Conservation (phyloP, 2,797 vertebrate genomes). For the Rhinogobio ventralis region DNA sequence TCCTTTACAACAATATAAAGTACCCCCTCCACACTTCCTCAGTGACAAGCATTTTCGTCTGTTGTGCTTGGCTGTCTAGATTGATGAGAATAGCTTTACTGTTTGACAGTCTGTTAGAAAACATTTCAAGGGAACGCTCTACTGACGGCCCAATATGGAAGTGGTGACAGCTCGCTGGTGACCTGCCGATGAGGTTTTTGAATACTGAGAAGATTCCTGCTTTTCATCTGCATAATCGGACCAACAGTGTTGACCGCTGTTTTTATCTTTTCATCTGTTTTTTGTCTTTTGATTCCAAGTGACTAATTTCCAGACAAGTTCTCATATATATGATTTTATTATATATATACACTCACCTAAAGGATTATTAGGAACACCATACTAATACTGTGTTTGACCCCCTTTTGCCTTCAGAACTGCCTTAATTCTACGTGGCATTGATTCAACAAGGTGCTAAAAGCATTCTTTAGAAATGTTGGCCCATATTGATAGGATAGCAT, state of each 20-base stretch:
- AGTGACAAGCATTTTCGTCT: constrained; percentile 20
- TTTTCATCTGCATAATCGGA: constrained; percentile 37
- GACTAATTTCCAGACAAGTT: neutral
- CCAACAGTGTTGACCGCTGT: neutral
- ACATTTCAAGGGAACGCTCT: constrained; percentile 27
- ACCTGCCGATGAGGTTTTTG: constrained; percentile 24
- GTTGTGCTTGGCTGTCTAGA: constrained; percentile 44
- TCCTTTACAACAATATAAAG: constrained; percentile 14
- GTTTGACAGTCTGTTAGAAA: constrained; percentile 49
- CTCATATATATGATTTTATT: too few relatives aligned
- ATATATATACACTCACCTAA: too few relatives aligned
- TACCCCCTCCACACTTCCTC: neutral
- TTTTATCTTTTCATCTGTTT: neutral
- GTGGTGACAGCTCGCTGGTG: constrained; percentile 15
- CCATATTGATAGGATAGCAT: too few relatives aligned
- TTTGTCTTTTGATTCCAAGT: neutral
- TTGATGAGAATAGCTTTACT: constrained; percentile 46
- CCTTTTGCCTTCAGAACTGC: too few relatives aligned
- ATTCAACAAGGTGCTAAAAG: too few relatives aligned
- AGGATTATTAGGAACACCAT: too few relatives aligned
- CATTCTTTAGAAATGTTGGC: too few relatives aligned
- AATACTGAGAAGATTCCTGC: neutral
- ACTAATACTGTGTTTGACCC: too few relatives aligned
- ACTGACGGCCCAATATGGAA: constrained; percentile 9
- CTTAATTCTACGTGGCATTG: too few relatives aligned